Evolutionary conservation across 2,888 invertebrate genomes (phyloP).

Genomic region (Apodemia duryi): DNA sequence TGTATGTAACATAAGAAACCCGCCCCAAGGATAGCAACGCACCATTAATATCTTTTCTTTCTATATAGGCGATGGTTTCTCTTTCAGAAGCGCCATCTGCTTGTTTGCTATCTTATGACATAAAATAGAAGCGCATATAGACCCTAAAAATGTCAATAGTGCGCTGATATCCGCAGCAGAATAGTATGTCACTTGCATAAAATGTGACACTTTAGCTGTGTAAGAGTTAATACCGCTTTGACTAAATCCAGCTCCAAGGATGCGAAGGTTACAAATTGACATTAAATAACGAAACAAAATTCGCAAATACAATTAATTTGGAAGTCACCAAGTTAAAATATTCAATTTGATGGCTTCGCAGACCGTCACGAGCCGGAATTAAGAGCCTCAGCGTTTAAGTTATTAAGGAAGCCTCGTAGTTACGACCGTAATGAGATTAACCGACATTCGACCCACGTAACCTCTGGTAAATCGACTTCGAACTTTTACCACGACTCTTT

Average conservation of each 20-base stretch:
- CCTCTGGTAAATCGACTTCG: constrained; percentile 29
- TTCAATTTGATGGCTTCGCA: constrained; percentile 44
- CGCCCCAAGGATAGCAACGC: no score
- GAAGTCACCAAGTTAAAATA: constrained; percentile 41
- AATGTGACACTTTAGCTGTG: not conserved
- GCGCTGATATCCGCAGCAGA: not conserved
- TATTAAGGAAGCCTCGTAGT: constrained; percentile 67
- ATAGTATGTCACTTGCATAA: not conserved
- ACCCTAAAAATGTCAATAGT: not conserved
- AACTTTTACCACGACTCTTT: constrained; percentile 27
- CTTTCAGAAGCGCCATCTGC: no score
- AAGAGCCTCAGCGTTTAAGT: constrained; percentile 53
- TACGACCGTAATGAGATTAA: constrained; percentile 65
- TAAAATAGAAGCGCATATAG: no score
- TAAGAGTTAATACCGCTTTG: not conserved
- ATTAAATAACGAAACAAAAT: not conserved
- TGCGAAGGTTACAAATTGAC: not conserved
- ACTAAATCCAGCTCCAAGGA: not conserved
- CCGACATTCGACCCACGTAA: constrained; percentile 39
- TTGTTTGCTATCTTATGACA: no score
- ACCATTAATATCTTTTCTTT: no score
- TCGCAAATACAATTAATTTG: constrained; percentile 24
- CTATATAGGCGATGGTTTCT: no score
- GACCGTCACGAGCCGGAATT: constrained; percentile 48
- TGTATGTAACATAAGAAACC: no score